Evolutionary conservation across 2,797 vertebrate genomes (phyloP).

Genomic region (Picus viridis): DNA sequence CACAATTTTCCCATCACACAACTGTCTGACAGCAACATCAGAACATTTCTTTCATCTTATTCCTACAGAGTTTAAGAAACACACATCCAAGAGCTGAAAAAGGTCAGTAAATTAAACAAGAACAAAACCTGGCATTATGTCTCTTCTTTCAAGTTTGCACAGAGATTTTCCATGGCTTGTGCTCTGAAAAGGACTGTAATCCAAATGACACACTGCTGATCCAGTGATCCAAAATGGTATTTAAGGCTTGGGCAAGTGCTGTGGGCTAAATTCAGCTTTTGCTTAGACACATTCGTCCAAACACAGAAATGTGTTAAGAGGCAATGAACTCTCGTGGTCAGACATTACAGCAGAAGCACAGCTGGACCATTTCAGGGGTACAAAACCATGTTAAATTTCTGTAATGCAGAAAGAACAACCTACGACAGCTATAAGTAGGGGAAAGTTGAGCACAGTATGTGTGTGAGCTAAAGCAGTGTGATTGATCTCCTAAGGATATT

Average conservation of each 20-base stretch:
- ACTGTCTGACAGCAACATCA: slow-evolving; percentile 16
- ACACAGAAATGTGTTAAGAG: not conserved
- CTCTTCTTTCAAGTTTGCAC: slow-evolving; percentile 41
- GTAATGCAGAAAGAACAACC: not conserved
- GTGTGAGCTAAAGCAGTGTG: not conserved
- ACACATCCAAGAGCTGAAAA: not conserved
- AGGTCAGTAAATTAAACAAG: slow-evolving; percentile 50
- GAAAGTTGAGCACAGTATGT: not conserved
- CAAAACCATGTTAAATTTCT: slow-evolving; percentile 27
- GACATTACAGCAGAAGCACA: not conserved
- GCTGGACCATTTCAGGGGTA: not conserved
- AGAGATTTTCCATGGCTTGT: not conserved
- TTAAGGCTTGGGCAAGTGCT: slow-evolving; percentile 5
- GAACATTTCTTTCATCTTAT: slow-evolving; percentile 40
- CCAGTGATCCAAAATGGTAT: not conserved
- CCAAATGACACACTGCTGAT: not conserved
- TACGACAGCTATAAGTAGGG: not conserved
- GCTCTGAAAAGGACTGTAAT: slow-evolving; percentile 43
- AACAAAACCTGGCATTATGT: slow-evolving; percentile 28
- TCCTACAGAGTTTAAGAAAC: slow-evolving; percentile 9
- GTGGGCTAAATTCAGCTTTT: not conserved
- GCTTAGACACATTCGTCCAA: not conserved
- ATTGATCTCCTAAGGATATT: slow-evolving; percentile 9
- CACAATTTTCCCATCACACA: slow-evolving; percentile 8
- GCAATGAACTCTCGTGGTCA: not conserved